Base-by-base conservation (phyloP, 2,888 invertebrate species). In the Lasius fuliginosus region DNA sequence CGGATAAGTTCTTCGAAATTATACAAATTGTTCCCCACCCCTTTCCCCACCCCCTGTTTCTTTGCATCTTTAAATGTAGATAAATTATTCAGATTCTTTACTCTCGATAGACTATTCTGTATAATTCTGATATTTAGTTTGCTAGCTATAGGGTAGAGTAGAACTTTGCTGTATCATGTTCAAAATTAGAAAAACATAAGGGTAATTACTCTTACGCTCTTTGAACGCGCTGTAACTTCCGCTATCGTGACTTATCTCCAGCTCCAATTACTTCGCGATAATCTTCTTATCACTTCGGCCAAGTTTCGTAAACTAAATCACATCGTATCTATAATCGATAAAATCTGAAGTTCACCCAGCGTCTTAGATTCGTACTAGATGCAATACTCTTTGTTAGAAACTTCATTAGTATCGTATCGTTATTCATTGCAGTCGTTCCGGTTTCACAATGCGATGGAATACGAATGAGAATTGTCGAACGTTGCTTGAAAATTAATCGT, bases 401-500 rank as follows among this genome's bases (percentile, higher is more conserved):
- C 30, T 53, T 67, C 27, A 27, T 56, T 65, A 76, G 36, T 56
- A 27, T 27, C 30, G 58, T 69, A 69, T 77, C 40, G 2, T 77
- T 69, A 68, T 77, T 30, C 27, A 69, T 58, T 12, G 36, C 49
- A 33, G 11, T 36, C 56, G 53, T 4, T 12, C 23, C 40, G 56
- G 11, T 56, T 15, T 58, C 30, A 30, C 23, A 18, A 23, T n/a
- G 27, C 46, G 42, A 68, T 23, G 73, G 42, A 71, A 18, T 18
- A 23, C 15, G 71, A 9, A 33, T 79, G 60, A 49, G 49, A 73
- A 33, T 60, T 60, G 60, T 71, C n/a, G 40, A 30, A n/a, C 23
- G 40, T 6, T 27, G 71, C n/a, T 69, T 18, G 73, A 71, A 36
- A 79, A 79, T 60, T 71, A 79, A 79, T 71, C 46, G 33, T 8